These are phyloP conservation scores for Microctenopoma stevenorrisi DNA, from an alignment of 2,797 vertebrate species.

Conservation along the genomic window DNA sequence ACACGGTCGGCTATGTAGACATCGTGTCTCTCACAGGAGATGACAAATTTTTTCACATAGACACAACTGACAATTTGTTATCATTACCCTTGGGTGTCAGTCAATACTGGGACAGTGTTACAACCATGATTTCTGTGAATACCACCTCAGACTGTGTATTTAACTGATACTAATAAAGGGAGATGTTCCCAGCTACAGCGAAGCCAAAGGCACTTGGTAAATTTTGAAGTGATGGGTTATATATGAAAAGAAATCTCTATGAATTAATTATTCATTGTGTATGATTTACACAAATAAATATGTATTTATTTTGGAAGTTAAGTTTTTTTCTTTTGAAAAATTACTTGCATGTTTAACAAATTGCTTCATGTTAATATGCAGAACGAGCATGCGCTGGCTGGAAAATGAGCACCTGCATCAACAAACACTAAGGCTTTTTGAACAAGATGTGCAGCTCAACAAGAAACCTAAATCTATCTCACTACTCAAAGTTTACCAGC, in stretches of 20 bases:
- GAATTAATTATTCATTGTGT: slow-evolving; percentile 68
- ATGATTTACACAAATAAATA: slow-evolving; percentile 73
- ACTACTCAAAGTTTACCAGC: no score
- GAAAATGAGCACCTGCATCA: slow-evolving; percentile 1
- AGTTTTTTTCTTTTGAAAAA: slow-evolving; percentile 35
- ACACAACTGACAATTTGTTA: slow-evolving; percentile 37
- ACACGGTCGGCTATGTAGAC: neutral
- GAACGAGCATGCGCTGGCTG: slow-evolving; percentile 22
- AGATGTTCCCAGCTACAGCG: slow-evolving; percentile 57
- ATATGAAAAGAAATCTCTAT: slow-evolving; percentile 62
- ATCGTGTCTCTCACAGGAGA: slow-evolving; percentile 12
- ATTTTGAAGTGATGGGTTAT: slow-evolving; percentile 66
- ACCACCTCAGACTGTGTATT: slow-evolving; percentile 7
- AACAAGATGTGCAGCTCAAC: neutral
- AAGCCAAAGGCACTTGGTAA: slow-evolving; percentile 53
- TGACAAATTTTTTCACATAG: slow-evolving; percentile 27
- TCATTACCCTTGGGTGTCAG: slow-evolving; percentile 42
- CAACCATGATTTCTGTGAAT: slow-evolving; percentile 6
- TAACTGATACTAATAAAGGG: slow-evolving; percentile 31
- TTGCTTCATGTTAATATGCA: slow-evolving; percentile 16
- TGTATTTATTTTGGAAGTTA: slow-evolving; percentile 48
- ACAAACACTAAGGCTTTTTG: neutral
- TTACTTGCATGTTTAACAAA: slow-evolving; percentile 45
- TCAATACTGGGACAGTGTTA: slow-evolving; percentile 23
- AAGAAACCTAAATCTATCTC: no score